A percentile compares a stretch with the other conserved stretches of the same genome.
phyloP scores from a whole-genome alignment of 2,113 vertebrate species.

The Chauna torquata region DNA sequence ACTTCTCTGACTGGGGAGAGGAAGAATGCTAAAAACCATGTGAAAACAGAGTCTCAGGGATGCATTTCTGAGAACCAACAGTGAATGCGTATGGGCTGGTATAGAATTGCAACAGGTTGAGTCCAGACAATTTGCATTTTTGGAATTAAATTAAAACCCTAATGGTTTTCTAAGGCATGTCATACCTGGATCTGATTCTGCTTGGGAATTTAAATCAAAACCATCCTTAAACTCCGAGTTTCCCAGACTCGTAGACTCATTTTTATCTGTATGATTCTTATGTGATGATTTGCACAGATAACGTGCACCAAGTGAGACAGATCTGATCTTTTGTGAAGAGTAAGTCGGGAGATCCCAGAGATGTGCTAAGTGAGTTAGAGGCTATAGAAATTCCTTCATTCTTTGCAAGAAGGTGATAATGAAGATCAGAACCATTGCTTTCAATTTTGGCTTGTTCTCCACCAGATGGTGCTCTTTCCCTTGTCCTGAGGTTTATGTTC shows the following conservation, averaged over 20 bases:
- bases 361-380: background rate
- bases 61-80: background rate
- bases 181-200: background rate
- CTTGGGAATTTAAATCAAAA: background rate
- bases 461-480: slow-evolving; percentile 69
- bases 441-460: background rate
- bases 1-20: background rate
- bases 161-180: background rate
- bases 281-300: background rate
- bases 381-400: background rate
- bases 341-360: background rate
- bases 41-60: background rate
- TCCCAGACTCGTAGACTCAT: background rate
- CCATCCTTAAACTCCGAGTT: background rate
- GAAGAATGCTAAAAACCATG: background rate
- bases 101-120: background rate
- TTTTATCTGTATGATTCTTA: background rate
- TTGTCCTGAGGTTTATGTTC: background rate
- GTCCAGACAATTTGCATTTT: background rate
- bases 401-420: background rate
- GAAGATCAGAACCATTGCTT: background rate
- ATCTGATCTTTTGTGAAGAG: background rate
- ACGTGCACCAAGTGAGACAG: background rate
- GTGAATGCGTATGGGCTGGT: background rate
- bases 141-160: background rate